A percentile compares a stretch with the other conserved stretches of the same genome.
phyloP scores from a whole-genome alignment of 2,113 vertebrate genomes.

The Nerophis lumbriciformis region DNA sequence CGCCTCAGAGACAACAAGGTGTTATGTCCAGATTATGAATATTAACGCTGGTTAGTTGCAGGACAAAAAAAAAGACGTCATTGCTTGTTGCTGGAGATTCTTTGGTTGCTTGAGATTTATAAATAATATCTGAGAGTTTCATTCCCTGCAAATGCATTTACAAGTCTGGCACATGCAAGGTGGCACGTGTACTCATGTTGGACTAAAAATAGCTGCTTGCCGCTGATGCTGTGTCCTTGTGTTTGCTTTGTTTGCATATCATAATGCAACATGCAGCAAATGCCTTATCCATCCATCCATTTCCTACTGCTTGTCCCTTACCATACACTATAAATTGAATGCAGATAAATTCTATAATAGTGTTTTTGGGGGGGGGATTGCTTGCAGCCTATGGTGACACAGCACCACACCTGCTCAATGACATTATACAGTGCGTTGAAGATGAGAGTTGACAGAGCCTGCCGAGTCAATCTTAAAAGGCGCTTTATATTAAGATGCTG shows the following conservation, averaged over 20 bases:
- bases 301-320: not conserved
- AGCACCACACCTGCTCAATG: conserved; percentile 22
- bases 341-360: not conserved
- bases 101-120: conserved; percentile 48
- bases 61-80: conserved; percentile 13
- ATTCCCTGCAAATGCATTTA: conserved; percentile 50
- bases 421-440: conserved; percentile 29
- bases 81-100: not conserved
- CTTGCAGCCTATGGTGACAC: conserved; percentile 22
- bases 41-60: conserved; percentile 20
- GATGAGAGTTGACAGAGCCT: conserved; percentile 29
- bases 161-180: conserved; percentile 51
- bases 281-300: too few species aligned
- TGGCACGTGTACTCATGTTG: conserved; percentile 47
- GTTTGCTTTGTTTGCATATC: conserved; percentile 30
- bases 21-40: conserved; percentile 12
- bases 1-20: conserved; percentile 3
- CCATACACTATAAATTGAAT: not conserved
- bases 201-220: conserved; percentile 53
- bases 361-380: not conserved
- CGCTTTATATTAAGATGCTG: conserved; percentile 39
- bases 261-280: conserved; percentile 14
- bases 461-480: conserved; percentile 37
- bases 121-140: conserved; percentile 58
- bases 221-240: conserved; percentile 6